phyloP scores from a whole-genome alignment of 2,797 vertebrate species.

The Sebastes vulpes region DNA sequence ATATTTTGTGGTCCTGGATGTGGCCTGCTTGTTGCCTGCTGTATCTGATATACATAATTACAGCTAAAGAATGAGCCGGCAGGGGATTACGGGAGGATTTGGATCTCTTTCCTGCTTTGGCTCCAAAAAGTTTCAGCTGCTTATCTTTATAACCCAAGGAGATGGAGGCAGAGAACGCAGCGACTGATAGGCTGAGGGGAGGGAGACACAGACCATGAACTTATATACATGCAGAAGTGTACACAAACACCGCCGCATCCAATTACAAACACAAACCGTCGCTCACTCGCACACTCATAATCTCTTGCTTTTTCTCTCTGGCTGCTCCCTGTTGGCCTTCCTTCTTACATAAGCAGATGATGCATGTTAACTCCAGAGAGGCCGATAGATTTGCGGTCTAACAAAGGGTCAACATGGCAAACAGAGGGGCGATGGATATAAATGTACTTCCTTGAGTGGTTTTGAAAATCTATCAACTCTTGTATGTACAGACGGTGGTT shows the following conservation, averaged over 20 bases:
- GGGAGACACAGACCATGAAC: slow-evolving; percentile 23
- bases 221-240: slow-evolving; percentile 21
- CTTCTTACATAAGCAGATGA: slow-evolving; percentile 54
- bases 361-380: slow-evolving; percentile 18
- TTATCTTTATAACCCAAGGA: slow-evolving; percentile 62
- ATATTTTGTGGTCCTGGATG: slow-evolving; percentile 28
- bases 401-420: slow-evolving; percentile 18
- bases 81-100: slow-evolving; percentile 64
- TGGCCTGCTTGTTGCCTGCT: slow-evolving; percentile 35
- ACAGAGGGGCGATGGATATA: neutral
- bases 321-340: slow-evolving; percentile 16
- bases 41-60: slow-evolving; percentile 72
- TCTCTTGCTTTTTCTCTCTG: slow-evolving; percentile 33
- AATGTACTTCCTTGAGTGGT: slow-evolving; percentile 1
- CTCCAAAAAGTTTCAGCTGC: slow-evolving; percentile 60
- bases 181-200: slow-evolving; percentile 23
- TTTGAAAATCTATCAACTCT: slow-evolving; percentile 16
- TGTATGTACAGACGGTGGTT: neutral
- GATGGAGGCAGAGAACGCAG: slow-evolving; percentile 40
- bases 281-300: slow-evolving; percentile 33
- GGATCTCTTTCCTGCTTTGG: slow-evolving; percentile 19
- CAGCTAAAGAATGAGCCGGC: slow-evolving; percentile 56
- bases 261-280: slow-evolving; percentile 41
- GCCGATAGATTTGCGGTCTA: neutral
- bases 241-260: slow-evolving; percentile 56